Base-by-base conservation (phyloP, 2,113 vertebrate species). In the Oncorhynchus mykiss region DNA sequence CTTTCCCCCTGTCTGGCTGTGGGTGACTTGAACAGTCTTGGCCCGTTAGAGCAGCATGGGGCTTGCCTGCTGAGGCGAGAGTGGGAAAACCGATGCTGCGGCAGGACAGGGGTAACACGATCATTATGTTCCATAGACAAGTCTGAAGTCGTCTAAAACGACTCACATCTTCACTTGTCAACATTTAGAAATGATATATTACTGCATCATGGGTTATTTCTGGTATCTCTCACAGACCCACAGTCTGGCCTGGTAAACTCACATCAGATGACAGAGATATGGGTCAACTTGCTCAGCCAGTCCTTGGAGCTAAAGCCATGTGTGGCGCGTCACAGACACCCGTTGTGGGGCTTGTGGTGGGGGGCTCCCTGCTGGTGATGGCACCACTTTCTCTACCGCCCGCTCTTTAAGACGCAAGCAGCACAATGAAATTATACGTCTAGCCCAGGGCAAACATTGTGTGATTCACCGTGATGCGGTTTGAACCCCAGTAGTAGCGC, bases 401-500 rank as follows among this genome's bases (percentile, higher is more conserved):
- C 25, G 16, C 65, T 60, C 54, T 69, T 77, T 67, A 60, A 69
- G 76, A 82, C 66, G 48, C 60, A 67, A 81, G 62, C 72, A 75
- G 34, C 62, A 65, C 59, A 81, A 77, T 82, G 71, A 88, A 88
- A 88, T 82, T 81, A 85, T 78, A 85, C 2, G 79, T 88, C 83
- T 87, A 77, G 79, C 71, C 73, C 66, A 78, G 78, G 65, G 70
- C 81, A 79, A 82, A 84, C 78, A 78, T 34, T 59, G 64, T 73
- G 76, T 81, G 79, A 82, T 82, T 82, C 78, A 79, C 54, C 65
- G 76, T n/a, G 66, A 69, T 54, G 67, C 68, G 24, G 70, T 73
- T 68, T 80, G 74, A 76, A 39, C 68, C 70, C 31, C 66, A 67
- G 73, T 71, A 79, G 48, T 25, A 70, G 74, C 14, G 67, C 48